Conservation (phyloP, 2,113 vertebrate species). For the Dendrocopos noguchii region DNA sequence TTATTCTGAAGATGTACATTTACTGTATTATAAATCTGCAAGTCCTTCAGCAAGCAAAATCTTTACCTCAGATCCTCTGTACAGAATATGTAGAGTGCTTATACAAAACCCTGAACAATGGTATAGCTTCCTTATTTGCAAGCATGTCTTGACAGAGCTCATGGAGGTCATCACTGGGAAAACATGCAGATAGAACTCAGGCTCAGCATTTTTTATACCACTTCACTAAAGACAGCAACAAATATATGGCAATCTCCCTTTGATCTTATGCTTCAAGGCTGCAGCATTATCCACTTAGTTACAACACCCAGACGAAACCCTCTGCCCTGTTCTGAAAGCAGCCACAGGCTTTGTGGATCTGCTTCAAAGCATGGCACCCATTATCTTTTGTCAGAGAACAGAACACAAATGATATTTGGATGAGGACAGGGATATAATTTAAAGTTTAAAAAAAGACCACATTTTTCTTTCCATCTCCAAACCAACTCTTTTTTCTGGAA, state of each 20-base stretch:
- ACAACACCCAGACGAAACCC: not conserved
- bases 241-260: slow-evolving; percentile 2
- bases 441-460: not conserved
- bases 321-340: slow-evolving; percentile 1
- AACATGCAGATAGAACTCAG: not conserved
- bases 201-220: not conserved
- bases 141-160: not conserved
- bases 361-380: not conserved
- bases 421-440: not conserved
- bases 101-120: not conserved
- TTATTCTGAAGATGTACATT: not conserved
- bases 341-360: not conserved
- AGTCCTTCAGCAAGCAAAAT: not conserved
- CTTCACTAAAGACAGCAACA: not conserved
- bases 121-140: not conserved
- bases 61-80: not conserved
- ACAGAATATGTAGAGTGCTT: not conserved
- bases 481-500: not conserved
- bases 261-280: slow-evolving; percentile 35
- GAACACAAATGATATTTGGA: not conserved
- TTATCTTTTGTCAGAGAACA: not conserved
- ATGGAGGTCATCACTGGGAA: not conserved
- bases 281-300: not conserved
- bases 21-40: not conserved
- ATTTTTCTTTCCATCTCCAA: not conserved